Percentiles rank a stretch among this genome's conserved stretches.
Evolutionary conservation across 2,797 vertebrate genomes (phyloP).

Genomic region (Serranus cabrilla): DNA sequence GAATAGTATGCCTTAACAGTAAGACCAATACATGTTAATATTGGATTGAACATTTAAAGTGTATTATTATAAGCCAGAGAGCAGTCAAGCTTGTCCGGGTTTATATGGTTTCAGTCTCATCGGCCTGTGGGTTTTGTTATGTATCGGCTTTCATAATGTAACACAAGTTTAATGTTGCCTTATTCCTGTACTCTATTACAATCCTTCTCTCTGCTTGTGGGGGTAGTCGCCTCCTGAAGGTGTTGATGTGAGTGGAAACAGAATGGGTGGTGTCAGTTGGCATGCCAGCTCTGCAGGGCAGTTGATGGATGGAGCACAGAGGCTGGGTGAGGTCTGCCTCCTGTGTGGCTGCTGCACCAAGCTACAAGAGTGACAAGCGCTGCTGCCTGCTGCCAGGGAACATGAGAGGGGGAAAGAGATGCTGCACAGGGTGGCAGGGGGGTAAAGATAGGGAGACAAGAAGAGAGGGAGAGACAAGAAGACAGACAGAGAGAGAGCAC

Average conservation of each 20-base stretch:
- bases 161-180: constrained; percentile 9
- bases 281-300: constrained; percentile 53
- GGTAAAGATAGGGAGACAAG: constrained; percentile 36
- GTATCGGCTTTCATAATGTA: not conserved
- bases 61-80: not conserved
- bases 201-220: not conserved
- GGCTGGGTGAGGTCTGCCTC: constrained; percentile 57
- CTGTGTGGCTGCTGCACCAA: constrained; percentile 46
- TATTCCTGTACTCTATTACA: not conserved
- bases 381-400: constrained; percentile 63
- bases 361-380: constrained; percentile 66
- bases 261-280: constrained; percentile 57
- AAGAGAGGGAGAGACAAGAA: constrained; percentile 10
- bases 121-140: not conserved
- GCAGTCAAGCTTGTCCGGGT: not conserved
- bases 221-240: constrained; percentile 27
- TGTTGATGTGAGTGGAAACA: constrained; percentile 55
- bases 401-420: constrained; percentile 42
- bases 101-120: not conserved
- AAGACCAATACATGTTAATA: not conserved
- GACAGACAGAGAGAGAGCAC: constrained; percentile 6
- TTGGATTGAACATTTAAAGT: not conserved
- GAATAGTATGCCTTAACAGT: not conserved
- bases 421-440: constrained; percentile 34
- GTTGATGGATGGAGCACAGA: constrained; percentile 72